A percentile compares a stretch with the other conserved stretches of the same genome.
Evolutionary conservation across 2,888 invertebrate genomes (phyloP).

Genomic region (Dasypolia templi): DNA sequence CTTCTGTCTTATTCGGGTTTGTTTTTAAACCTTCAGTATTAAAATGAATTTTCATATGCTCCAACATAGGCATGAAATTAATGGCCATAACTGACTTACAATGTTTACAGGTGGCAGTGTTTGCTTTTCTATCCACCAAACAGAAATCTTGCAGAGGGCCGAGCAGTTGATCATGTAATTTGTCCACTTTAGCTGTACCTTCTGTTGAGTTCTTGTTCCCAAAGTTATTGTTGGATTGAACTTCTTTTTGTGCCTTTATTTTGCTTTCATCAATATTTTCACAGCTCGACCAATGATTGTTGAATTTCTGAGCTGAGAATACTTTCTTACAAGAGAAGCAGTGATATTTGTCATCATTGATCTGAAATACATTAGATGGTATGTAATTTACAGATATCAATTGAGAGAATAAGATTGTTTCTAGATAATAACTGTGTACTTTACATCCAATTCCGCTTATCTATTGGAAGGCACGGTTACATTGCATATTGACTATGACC

Average conservation of each 20-base stretch:
- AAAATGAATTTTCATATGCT: conserved; percentile 66
- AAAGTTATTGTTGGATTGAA: neutral
- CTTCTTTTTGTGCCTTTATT: conserved; percentile 19
- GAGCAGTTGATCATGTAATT: conserved; percentile 58
- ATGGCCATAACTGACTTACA: conserved; percentile 69
- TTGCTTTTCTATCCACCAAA: conserved; percentile 66
- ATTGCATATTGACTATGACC: conserved; percentile 12
- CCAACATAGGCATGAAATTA: conserved; percentile 58
- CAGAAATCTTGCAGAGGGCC: conserved; percentile 66
- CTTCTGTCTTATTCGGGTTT: neutral
- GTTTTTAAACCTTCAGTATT: conserved; percentile 17
- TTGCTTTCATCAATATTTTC: conserved; percentile 36
- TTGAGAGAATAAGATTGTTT: neutral
- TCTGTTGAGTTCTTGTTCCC: neutral
- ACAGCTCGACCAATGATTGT: conserved; percentile 63
- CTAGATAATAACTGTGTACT: neutral
- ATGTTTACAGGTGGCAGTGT: conserved; percentile 70
- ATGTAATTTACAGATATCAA: neutral
- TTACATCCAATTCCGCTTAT: neutral
- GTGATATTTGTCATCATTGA: conserved; percentile 69
- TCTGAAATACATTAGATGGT: conserved; percentile 66
- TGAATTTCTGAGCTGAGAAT: conserved; percentile 53
- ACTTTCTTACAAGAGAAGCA: conserved; percentile 78
- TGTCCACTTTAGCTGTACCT: conserved; percentile 47
- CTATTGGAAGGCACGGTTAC: neutral